Conservation (phyloP, 2,797 vertebrate genomes). For the Phoxinus dragarum region DNA sequence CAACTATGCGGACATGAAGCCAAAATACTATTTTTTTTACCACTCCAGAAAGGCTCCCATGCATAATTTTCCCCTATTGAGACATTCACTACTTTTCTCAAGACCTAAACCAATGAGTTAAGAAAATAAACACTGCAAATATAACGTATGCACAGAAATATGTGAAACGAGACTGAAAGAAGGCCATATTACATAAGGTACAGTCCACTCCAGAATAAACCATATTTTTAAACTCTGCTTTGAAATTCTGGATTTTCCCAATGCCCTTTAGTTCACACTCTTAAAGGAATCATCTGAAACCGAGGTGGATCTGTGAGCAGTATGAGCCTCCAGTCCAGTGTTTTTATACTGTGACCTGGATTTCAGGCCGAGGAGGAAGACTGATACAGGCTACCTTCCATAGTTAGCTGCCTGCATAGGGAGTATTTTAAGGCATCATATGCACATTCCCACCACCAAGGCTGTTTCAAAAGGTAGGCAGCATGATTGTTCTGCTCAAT, state of each 20-base stretch:
- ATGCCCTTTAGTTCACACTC: constrained; percentile 64
- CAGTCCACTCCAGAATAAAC: constrained; percentile 69
- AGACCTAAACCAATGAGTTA: constrained; percentile 61
- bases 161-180: constrained; percentile 66
- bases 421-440: not conserved
- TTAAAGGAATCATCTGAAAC: constrained; percentile 52
- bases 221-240: constrained; percentile 69
- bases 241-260: constrained; percentile 56
- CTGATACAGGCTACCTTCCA: not conserved
- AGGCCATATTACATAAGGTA: constrained; percentile 71
- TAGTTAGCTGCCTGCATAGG: not conserved
- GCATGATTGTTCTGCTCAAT: too few relatives aligned
- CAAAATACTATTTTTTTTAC: constrained; percentile 31
- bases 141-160: constrained; percentile 68
- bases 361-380: constrained; percentile 9
- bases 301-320: constrained; percentile 45
- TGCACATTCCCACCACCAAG: not conserved
- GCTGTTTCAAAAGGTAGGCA: not conserved
- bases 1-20: constrained; percentile 42
- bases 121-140: constrained; percentile 65
- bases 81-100: constrained; percentile 47
- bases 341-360: constrained; percentile 62
- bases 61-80: constrained; percentile 49
- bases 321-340: constrained; percentile 67
- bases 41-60: constrained; percentile 32